Conservation (phyloP, 2,113 vertebrate species). For the Puntigrus tetrazona region DNA sequence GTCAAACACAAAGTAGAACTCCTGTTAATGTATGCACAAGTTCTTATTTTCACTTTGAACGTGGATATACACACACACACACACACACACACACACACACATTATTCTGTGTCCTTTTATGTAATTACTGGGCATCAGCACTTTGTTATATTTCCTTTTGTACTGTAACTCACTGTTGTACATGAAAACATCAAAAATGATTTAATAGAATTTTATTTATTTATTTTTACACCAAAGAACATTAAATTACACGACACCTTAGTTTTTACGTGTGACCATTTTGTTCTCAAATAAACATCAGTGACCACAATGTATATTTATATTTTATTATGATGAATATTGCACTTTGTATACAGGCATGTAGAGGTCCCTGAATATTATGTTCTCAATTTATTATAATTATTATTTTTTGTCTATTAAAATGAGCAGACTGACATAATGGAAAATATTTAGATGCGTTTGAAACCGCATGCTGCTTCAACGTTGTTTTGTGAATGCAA, state of each 20-base stretch:
- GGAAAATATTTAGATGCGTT: background rate
- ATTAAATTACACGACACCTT: background rate
- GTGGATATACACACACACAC: too few relatives aligned
- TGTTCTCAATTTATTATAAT: background rate
- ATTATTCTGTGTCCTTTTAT: background rate
- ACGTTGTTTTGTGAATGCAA: background rate
- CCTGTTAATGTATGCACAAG: background rate
- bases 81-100: too few relatives aligned
- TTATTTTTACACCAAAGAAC: background rate
- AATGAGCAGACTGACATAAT: background rate
- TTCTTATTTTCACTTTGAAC: background rate
- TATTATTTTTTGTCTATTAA: background rate
- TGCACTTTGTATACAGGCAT: constrained; percentile 50
- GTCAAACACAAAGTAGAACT: background rate
- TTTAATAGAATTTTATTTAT: background rate
- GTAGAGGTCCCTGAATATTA: background rate
- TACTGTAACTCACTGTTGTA: background rate
- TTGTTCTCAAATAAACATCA: background rate
- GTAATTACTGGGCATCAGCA: background rate
- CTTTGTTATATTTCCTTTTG: background rate
- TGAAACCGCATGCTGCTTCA: constrained; percentile 1
- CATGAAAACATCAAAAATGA: background rate
- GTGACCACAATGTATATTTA: background rate
- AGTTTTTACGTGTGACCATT: background rate
- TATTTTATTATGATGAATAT: constrained; percentile 44